Evolutionary conservation across 1,140 invertebrate genomes (phyloP).

Genomic region (Magallana angulata): DNA sequence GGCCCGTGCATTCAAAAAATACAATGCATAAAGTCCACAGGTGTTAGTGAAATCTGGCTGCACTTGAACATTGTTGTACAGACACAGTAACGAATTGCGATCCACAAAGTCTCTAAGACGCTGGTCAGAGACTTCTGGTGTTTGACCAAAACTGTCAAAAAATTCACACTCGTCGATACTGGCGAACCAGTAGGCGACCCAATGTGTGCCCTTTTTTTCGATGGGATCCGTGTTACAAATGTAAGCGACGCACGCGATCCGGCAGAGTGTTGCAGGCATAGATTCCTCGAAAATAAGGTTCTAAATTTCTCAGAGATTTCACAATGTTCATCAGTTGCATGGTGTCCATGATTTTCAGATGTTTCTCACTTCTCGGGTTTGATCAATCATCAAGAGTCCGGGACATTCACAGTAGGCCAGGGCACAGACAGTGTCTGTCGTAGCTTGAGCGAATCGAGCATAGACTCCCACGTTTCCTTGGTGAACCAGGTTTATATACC

Average conservation of each 20-base stretch:
- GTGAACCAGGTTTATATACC: conserved; percentile 44
- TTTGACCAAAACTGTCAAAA: conserved; percentile 46
- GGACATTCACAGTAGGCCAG: conserved; percentile 33
- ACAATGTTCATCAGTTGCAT: not conserved
- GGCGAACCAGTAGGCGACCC: conserved; percentile 40
- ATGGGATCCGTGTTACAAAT: conserved; percentile 43
- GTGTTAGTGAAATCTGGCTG: not conserved
- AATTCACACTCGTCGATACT: conserved; percentile 31
- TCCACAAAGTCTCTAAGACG: conserved; percentile 37
- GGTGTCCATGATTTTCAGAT: conserved; percentile 20
- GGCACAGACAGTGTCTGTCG: conserved; percentile 16
- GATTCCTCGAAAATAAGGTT: conserved; percentile 9
- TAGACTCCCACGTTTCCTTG: conserved; percentile 39
- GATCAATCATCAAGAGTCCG: conserved; percentile 12
- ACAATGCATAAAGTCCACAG: no score
- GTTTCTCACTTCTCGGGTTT: not conserved
- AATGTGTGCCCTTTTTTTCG: conserved; percentile 27
- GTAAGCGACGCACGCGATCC: not conserved
- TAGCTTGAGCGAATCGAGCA: conserved; percentile 16
- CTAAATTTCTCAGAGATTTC: not conserved
- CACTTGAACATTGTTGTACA: conserved; percentile 38
- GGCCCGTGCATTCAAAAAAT: no score
- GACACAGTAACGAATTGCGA: conserved; percentile 30
- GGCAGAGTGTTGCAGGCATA: conserved; percentile 24
- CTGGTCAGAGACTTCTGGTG: conserved; percentile 13